Evolutionary conservation across 2,113 vertebrate genomes (phyloP).

Genomic region (Odocoileus virginianus): DNA sequence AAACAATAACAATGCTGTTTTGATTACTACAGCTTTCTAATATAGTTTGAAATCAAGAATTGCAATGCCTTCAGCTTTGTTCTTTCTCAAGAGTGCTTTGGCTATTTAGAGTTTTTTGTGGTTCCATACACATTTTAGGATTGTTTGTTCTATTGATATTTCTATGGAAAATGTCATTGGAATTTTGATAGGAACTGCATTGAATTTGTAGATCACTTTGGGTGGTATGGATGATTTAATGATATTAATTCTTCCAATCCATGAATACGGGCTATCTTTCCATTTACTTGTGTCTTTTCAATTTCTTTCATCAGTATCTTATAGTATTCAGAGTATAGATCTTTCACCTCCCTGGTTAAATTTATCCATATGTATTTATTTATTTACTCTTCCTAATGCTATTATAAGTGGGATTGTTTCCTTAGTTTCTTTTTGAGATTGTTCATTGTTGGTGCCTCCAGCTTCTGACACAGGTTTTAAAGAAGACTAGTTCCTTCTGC

Average conservation of each 20-base stretch:
- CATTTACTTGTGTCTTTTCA: not conserved
- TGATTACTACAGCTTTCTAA: not conserved
- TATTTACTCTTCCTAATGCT: not conserved
- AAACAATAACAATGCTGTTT: not conserved
- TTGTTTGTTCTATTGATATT: not conserved
- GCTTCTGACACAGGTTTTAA: conserved; percentile 28
- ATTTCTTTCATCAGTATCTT: not conserved
- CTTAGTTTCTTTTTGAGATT: not conserved
- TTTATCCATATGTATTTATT: not conserved
- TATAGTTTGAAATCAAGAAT: not conserved
- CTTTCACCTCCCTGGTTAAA: not conserved
- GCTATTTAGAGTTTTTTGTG: not conserved
- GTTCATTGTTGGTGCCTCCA: not conserved
- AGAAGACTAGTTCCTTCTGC: not conserved
- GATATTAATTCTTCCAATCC: not conserved
- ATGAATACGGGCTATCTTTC: not conserved
- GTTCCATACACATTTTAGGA: not conserved
- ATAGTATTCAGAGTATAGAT: not conserved
- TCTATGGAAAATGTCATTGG: not conserved
- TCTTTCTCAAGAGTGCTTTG: not conserved
- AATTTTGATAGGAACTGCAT: not conserved
- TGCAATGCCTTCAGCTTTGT: not conserved
- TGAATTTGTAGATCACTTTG: not conserved
- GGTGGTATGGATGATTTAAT: not conserved
- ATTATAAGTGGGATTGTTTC: not conserved